Evolutionary conservation across 30 jellyfish, hydroid and myxozoan genomes (phyloP).

Genomic region (Aurelia sp.): DNA sequence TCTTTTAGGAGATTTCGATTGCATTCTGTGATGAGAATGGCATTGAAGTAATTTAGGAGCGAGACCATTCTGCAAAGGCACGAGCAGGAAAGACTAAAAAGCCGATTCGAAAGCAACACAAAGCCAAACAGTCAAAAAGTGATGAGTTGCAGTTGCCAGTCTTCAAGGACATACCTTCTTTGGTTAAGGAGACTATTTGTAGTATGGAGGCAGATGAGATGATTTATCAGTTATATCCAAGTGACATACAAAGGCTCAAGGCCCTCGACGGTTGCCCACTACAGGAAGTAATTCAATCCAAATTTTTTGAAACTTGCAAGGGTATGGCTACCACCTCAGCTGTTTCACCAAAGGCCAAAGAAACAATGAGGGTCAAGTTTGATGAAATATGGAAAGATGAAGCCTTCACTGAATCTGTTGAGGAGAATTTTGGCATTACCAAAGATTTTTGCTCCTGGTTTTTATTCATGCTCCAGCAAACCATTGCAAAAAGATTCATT

Average conservation of each 20-base stretch:
- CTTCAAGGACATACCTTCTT: slow-evolving; percentile 19
- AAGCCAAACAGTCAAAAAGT: neutral
- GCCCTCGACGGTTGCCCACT: slow-evolving; percentile 17
- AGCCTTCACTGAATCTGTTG: slow-evolving; percentile 33
- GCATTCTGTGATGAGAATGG: slow-evolving; percentile 49
- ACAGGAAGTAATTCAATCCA: slow-evolving; percentile 17
- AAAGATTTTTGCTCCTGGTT: too few species aligned
- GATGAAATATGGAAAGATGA: slow-evolving; percentile 44
- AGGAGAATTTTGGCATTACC: neutral
- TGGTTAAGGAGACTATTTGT: slow-evolving; percentile 26
- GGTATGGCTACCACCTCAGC: slow-evolving; percentile 10
- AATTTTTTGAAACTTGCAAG: too few species aligned
- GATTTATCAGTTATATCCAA: slow-evolving; percentile 39
- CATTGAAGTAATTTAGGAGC: slow-evolving; percentile 37
- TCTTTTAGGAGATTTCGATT: slow-evolving; percentile 29
- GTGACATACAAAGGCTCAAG: slow-evolving; percentile 35
- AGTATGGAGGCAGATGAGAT: slow-evolving; percentile 60
- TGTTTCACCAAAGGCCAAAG: slow-evolving; percentile 46
- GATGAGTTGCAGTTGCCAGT: neutral
- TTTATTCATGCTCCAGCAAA: too few species aligned
- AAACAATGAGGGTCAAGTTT: slow-evolving; percentile 33
- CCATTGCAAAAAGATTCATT: too few species aligned
- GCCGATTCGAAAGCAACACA: too few species aligned
- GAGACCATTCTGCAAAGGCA: slow-evolving; percentile 16
- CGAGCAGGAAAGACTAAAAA: slow-evolving; percentile 17